phyloP scores from a whole-genome alignment of 2,797 vertebrate genomes.

The Macropodus opercularis region DNA sequence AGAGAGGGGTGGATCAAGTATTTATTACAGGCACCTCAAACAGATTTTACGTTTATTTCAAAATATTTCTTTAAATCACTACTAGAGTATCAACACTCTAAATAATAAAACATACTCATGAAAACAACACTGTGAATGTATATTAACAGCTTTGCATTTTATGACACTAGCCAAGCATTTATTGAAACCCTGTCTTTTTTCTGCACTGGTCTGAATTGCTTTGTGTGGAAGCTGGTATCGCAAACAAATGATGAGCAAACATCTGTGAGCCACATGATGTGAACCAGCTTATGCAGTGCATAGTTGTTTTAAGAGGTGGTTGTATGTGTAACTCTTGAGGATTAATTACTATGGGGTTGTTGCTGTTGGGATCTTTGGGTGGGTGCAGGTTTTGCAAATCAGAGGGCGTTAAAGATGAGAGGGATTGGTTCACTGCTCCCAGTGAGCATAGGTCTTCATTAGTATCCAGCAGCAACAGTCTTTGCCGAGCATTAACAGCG shows the following conservation, averaged over 20 bases:
- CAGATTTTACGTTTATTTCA: constrained; percentile 1
- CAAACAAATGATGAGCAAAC: constrained; percentile 46
- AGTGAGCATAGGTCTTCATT: constrained; percentile 60
- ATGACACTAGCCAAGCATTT: constrained; percentile 6
- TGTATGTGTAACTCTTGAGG: constrained; percentile 44
- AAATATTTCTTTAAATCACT: neutral
- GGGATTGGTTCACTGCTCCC: constrained; percentile 53
- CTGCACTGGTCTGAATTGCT: neutral
- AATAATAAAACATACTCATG: constrained; percentile 2
- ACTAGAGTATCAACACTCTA: neutral
- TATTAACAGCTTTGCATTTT: constrained; percentile 9
- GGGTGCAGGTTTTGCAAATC: constrained; percentile 68
- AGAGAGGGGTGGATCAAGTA: neutral
- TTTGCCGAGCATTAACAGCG: constrained; percentile 40
- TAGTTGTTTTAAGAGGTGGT: constrained; percentile 46
- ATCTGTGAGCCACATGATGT: constrained; percentile 60
- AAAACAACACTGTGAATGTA: neutral
- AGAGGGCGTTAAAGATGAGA: constrained; percentile 55
- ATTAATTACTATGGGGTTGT: constrained; percentile 59
- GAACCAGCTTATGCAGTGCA: constrained; percentile 38
- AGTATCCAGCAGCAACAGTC: constrained; percentile 63
- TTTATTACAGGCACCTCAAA: constrained; percentile 8
- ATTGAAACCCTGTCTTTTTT: constrained; percentile 15
- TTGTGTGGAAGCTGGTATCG: constrained; percentile 24
- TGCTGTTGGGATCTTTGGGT: constrained; percentile 43